A percentile compares a stretch with the other conserved stretches of the same genome.
Evolutionary conservation across 2,113 vertebrate genomes (phyloP).

Genomic region (Strix uralensis): DNA sequence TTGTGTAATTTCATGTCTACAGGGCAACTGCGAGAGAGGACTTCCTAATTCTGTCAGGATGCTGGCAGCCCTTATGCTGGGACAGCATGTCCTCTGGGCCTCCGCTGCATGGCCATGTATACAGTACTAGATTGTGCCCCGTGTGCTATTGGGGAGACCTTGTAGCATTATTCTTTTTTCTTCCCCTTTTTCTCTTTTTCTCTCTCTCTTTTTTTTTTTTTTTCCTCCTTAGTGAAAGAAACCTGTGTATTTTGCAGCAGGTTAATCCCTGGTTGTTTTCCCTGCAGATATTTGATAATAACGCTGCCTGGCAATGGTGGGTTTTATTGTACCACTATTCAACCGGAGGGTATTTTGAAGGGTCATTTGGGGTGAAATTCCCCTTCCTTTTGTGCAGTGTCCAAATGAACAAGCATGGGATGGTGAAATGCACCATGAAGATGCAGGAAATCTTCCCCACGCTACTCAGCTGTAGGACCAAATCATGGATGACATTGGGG

Average conservation of each 20-base stretch:
- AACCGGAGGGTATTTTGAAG: background rate
- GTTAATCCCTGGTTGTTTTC: background rate
- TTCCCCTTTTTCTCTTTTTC: background rate
- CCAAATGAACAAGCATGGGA: background rate
- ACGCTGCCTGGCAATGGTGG: background rate
- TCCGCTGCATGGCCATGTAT: background rate
- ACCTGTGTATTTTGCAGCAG: background rate
- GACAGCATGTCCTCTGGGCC: background rate
- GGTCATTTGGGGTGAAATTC: background rate
- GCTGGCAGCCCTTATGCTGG: conserved; percentile 5
- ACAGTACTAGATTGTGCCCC: background rate
- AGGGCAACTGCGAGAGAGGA: conserved; percentile 42
- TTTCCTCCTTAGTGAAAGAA: background rate
- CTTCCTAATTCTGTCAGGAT: conserved; percentile 70
- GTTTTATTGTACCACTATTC: background rate
- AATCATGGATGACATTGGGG: background rate
- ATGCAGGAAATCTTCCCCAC: background rate
- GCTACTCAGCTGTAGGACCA: background rate
- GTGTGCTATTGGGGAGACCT: background rate
- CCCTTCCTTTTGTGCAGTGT: background rate
- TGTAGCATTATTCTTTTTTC: background rate
- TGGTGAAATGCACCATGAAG: background rate
- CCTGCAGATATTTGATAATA: background rate
- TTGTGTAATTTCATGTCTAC: conserved; percentile 63
- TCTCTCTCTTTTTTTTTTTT: background rate